Base-by-base conservation (phyloP, 2,888 invertebrate species). In the Melanotus villosus region DNA sequence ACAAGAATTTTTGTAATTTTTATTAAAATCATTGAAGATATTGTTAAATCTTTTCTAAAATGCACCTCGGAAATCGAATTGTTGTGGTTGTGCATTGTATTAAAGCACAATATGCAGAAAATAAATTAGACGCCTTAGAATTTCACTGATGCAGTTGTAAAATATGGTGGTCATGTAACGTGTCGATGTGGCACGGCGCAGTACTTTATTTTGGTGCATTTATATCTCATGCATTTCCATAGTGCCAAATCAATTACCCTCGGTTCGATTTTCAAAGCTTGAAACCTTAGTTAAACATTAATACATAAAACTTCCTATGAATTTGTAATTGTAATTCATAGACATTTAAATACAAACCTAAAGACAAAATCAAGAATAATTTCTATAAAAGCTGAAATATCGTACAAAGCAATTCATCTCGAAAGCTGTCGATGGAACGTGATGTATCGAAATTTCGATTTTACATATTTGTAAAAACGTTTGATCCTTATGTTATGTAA, bases 391-490 rank as follows among this genome's bases (percentile, higher is more conserved):
- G 45, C 45, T n/a, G n/a, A 45, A 45, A 45, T 19, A 12, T n/a
- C n/a, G n/a, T 10, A 52, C 32, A 34, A 16, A 47, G 6, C 23
- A 30, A 26, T 16, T 23, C 23, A 14, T 10, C 52, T 30, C 16
- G 14, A 18, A 9, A 47, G 23, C 47, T 47, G 47, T 47, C 47
- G 47, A 47, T 23, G 19, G 9, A 5, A 52, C 18, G 52, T 52
- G 52, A 52, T 52, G 52, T 52, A 34, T 32, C 30, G 52, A 52
- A 50, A 52, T 18, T 52, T 52, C 26, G 18, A 16, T 41, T 58
- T 41, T 58, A 43, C 43, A 58, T 58, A 58, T 58, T 43, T 43
- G 47, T 23, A 56, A 34, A 56, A 56, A 56, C 21, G 56, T 56
- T 56, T 56, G 18, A 14, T 19, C 19, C n/a, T 34, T 36, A 56